These are phyloP conservation scores for Ephydatia muelleri DNA, from an alignment of 37 sponge, comb jelly and placozoan genomes.

Conservation along the genomic window DNA sequence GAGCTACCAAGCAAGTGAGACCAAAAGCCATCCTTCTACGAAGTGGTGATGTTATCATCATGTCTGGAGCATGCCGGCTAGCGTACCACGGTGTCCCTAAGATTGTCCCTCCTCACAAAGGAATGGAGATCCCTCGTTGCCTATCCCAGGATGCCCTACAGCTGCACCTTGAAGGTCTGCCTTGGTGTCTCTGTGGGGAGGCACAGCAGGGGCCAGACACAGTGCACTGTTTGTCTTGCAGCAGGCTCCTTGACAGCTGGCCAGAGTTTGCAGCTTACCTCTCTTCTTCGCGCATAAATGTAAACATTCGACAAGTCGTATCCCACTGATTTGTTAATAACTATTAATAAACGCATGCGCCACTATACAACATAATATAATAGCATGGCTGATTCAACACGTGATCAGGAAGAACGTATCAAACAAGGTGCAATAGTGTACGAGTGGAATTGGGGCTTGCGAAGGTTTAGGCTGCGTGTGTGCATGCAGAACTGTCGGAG, in stretches of 20 bases:
- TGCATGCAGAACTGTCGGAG: slow-evolving; percentile 54
- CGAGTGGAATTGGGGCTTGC: not conserved
- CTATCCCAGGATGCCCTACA: slow-evolving; percentile 8
- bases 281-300: slow-evolving; percentile 75
- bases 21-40: slow-evolving; percentile 70
- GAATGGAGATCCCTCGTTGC: slow-evolving; percentile 17
- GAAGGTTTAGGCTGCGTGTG: not conserved
- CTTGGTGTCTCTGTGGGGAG: not conserved
- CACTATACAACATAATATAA: not conserved
- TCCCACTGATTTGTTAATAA: slow-evolving; percentile 13
- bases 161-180: not conserved
- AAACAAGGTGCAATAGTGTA: slow-evolving; percentile 7
- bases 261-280: slow-evolving; percentile 62
- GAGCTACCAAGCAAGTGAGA: slow-evolving; percentile 48
- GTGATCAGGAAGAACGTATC: slow-evolving; percentile 17
- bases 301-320: slow-evolving; percentile 89
- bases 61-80: slow-evolving; percentile 80
- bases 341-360: slow-evolving; percentile 12
- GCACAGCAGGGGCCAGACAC: too few species aligned
- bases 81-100: slow-evolving; percentile 91
- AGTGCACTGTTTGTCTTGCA: not conserved
- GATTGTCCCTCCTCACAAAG: slow-evolving; percentile 44
- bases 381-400: not conserved
- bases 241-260: slow-evolving; percentile 25
- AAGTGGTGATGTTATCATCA: slow-evolving; percentile 89